Evolutionary conservation across 2,113 vertebrate genomes (phyloP), one percentile per base, ranked within the genome.

Genomic region (Theristicus caerulescens): DNA sequence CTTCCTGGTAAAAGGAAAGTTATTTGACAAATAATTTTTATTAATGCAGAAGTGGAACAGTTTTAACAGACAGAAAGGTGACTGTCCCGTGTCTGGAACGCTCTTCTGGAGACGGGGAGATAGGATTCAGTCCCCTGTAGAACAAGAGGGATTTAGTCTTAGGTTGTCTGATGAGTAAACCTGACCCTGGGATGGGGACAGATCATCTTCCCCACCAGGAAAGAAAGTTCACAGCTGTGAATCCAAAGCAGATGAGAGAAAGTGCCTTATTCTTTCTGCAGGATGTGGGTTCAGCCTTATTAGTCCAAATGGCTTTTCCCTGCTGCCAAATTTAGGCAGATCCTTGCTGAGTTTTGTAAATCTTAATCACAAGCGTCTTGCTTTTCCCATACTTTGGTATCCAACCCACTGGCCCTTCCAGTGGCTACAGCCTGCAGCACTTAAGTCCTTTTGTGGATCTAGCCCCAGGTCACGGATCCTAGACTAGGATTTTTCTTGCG

Each of bases 391-490:
- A 74, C 36, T 51, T 74, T 19, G 42, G 34, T 57, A 71, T 81
- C 51, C 83, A 87, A 16, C 15, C 51, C 25, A 5, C 42, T 54
- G 67, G 42, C n/a, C 65, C n/a, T 85, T 85, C 57, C 70, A 73
- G 16, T 18, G 31, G 19, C 67, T 49, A 65, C 29, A 64, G 36
- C 83, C 54, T 73, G 42, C 49, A 92, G 61, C 73, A 79, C 19
- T 15, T 26, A 19, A 49, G 13, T 54, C 34, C 74, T 96, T 96
- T 85, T 91, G 87, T 93, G 90, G 81, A 95, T 95, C 93, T 71
- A 76, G 51, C 44, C 92, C 92, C 62, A 57, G 25, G 61, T 89
- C 88, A 79, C 0, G 0, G 36, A 61, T 27, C 32, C 38, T 16
- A 55, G 26, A 70, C 24, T 29, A 52, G 42, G 42, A 88, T 57